Evolutionary conservation across 2,113 vertebrate genomes (phyloP), one percentile per base, ranked within the genome.

Genomic region (Ciconia boyciana): DNA sequence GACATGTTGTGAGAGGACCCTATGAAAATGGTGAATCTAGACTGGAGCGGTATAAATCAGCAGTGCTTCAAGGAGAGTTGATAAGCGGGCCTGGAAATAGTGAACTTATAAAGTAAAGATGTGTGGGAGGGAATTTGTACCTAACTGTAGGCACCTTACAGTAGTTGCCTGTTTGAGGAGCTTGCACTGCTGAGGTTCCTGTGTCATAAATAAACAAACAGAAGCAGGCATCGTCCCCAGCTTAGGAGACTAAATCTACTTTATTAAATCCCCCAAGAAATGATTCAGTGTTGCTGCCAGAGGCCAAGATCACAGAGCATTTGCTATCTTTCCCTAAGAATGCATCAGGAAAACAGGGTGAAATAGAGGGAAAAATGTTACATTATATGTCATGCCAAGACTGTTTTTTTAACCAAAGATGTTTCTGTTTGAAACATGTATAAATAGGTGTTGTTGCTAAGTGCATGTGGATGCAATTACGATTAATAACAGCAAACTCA

Each of bases 401-500:
- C 34, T 49, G 14, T 0, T 26, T 85, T 88, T 91, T 82, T 76
- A 91, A 85, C 43, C 12, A 6, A 77, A 90, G 19, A 24, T 44
- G 16, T 86, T 92, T 91, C 65, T 70, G 18, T 66, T 85, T 95
- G 81, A 90, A 87, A 62, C 20, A 18, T 17, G 9, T 69, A 57
- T 71, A 81, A 92, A 84, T 75, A 93, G 41, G 25, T 87, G 36
- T 91, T 94, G 78, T 91, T 95, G 43, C 71, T 72, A 74, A 81
- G 32, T 54, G 15, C 64, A 34, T 71, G 32, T 25, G 12, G 51
- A 66, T 93, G 32, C 72, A 91, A 90, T 80, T 97, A 70, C 1
- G 0, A 70, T 83, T 81, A 76, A 85, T 91, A 91, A 64, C 43
- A 80, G 84, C 43, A 88, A 95, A 82, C n/a, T 94, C 61, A 29